Conservation (phyloP, 2,797 vertebrate species). For the Tympanoctomys barrerae region DNA sequence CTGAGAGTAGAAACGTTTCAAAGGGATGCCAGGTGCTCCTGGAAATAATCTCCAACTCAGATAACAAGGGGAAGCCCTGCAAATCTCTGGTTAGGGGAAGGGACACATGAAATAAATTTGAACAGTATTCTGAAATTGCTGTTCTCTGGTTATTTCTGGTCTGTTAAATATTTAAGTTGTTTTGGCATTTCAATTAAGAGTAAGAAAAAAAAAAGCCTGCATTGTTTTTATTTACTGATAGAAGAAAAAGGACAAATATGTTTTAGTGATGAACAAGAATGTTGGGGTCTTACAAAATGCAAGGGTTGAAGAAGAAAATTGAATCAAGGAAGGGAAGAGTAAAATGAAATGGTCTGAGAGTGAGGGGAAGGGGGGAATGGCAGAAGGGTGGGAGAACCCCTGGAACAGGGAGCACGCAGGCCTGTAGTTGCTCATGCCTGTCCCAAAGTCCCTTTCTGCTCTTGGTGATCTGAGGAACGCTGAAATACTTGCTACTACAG, state of each 20-base stretch:
- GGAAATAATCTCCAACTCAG: not conserved
- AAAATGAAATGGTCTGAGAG: not conserved
- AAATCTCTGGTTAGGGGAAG: not conserved
- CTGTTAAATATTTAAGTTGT: constrained; percentile 17
- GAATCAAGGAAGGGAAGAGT: not conserved
- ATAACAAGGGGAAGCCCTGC: not conserved
- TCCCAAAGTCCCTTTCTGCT: not conserved
- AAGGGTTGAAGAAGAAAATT: not conserved
- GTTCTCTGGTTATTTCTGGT: constrained; percentile 10
- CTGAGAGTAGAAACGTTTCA: not conserved
- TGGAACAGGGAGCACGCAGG: not conserved
- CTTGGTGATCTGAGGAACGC: not conserved
- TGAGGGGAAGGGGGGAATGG: not conserved
- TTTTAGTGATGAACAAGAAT: not conserved
- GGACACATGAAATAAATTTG: not conserved
- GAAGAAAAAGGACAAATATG: not conserved
- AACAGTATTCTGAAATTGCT: constrained; percentile 20
- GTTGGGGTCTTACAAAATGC: not conserved
- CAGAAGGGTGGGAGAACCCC: not conserved
- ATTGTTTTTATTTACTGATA: constrained; percentile 24
- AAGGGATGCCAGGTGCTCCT: not conserved
- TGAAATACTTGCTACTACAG: not conserved
- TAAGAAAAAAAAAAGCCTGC: not conserved
- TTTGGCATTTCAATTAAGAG: constrained; percentile 28
- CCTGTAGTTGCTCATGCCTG: not conserved